Conservation (phyloP, 2,113 vertebrate genomes). For the Hirundichthys speculiger region DNA sequence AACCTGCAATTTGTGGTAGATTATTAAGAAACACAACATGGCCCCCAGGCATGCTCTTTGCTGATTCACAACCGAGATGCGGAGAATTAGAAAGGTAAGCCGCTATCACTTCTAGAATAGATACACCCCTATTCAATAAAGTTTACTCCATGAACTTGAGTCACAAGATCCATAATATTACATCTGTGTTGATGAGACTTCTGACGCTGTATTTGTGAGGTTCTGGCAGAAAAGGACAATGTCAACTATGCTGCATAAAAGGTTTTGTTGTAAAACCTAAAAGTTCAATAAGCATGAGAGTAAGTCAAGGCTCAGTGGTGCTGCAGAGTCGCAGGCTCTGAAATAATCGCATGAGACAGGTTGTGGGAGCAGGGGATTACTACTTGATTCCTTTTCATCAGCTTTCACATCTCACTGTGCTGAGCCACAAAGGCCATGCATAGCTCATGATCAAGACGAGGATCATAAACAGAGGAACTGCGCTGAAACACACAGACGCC, state of each 20-base stretch:
- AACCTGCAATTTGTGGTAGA: constrained; percentile 68
- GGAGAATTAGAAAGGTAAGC: constrained; percentile 21
- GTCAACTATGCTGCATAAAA: background rate
- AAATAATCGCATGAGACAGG: constrained; percentile 45
- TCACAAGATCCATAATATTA: constrained; percentile 11
- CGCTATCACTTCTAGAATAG: constrained; percentile 8
- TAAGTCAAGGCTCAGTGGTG: constrained; percentile 24
- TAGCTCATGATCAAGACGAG: constrained; percentile 32
- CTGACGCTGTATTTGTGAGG: background rate
- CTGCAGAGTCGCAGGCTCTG: constrained; percentile 32
- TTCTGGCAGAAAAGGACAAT: too few relatives aligned
- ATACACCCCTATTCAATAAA: background rate
- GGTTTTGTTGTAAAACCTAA: constrained; percentile 13
- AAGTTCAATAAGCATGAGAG: constrained; percentile 31
- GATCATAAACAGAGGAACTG: constrained; percentile 41
- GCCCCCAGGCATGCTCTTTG: constrained; percentile 29
- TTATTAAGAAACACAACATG: constrained; percentile 52
- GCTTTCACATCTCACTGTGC: constrained; percentile 45
- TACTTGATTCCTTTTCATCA: constrained; percentile 53
- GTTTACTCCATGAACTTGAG: background rate
- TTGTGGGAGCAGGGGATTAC: constrained; percentile 49
- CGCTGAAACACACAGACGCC: background rate
- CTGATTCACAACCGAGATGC: constrained; percentile 22
- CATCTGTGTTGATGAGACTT: background rate
- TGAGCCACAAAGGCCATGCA: constrained; percentile 40